These are phyloP conservation scores for Pararge aegeria DNA, from an alignment of 1,140 invertebrate genomes.

Conservation along the genomic window DNA sequence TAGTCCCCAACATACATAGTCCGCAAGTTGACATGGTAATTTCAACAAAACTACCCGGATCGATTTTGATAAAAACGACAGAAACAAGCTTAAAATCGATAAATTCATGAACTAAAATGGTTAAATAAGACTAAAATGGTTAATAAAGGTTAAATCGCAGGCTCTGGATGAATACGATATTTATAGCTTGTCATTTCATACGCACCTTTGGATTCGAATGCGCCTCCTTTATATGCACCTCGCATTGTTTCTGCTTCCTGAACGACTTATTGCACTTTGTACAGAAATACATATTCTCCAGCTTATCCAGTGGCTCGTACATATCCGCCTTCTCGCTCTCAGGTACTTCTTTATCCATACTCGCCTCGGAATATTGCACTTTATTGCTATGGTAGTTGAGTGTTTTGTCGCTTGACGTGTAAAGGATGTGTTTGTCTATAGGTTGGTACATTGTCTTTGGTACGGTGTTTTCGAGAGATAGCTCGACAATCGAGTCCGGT, in stretches of 20 bases:
- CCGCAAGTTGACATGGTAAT: too few relatives aligned
- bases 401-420: conserved; percentile 59
- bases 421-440: conserved; percentile 67
- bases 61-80: too few relatives aligned
- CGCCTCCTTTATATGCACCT: conserved; percentile 81
- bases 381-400: conserved; percentile 54
- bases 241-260: conserved; percentile 83
- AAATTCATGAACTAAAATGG: too few relatives aligned
- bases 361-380: conserved; percentile 59
- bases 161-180: too few relatives aligned
- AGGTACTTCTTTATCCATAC: conserved; percentile 50
- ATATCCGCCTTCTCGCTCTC: conserved; percentile 49
- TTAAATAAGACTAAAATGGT: too few relatives aligned
- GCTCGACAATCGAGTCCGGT: conserved; percentile 73
- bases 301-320: conserved; percentile 54
- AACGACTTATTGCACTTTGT: conserved; percentile 83
- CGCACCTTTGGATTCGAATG: conserved; percentile 76
- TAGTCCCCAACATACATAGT: too few relatives aligned
- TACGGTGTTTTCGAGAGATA: conserved; percentile 71
- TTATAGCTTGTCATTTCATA: too few relatives aligned
- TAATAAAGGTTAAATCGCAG: too few relatives aligned
- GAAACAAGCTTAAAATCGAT: too few relatives aligned
- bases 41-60: too few relatives aligned
- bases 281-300: conserved; percentile 69
- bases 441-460: conserved; percentile 71